Percentiles rank a stretch among this genome's conserved stretches.
These are phyloP conservation scores for Poeciliopsis occidentalis DNA, from an alignment of 2,113 vertebrate genomes.

Conservation along the genomic window DNA sequence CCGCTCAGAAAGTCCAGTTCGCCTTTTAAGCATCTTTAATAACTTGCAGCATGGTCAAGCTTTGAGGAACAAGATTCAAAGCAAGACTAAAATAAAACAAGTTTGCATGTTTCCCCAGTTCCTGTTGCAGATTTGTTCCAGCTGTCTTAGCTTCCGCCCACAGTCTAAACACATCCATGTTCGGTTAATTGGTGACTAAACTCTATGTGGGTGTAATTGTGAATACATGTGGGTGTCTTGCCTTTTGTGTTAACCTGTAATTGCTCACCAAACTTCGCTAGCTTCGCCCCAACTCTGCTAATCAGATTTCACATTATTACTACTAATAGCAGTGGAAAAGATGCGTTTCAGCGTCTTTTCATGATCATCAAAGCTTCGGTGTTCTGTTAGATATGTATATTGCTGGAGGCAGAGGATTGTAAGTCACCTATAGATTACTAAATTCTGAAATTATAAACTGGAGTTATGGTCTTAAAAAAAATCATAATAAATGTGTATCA, in stretches of 20 bases:
- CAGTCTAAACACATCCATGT: not conserved
- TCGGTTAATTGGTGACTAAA: conserved; percentile 9
- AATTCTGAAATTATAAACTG: not conserved
- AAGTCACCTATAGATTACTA: not conserved
- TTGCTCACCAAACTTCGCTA: not conserved
- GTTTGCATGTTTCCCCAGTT: not conserved
- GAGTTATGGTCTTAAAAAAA: not conserved
- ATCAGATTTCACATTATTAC: not conserved
- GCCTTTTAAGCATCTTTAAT: not conserved
- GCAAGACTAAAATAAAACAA: too few species aligned
- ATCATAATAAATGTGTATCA: too few species aligned
- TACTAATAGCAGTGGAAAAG: not conserved
- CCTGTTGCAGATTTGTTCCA: not conserved
- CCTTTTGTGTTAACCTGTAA: not conserved
- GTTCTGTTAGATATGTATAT: not conserved
- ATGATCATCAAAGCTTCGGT: not conserved
- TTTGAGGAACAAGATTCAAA: not conserved
- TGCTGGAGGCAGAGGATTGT: not conserved
- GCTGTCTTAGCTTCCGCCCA: not conserved
- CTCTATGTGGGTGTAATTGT: conserved; percentile 10
- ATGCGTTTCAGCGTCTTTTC: not conserved
- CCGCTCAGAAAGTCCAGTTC: not conserved
- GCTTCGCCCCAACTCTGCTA: not conserved
- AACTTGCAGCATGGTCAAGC: not conserved
- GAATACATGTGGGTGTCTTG: not conserved